Conservation (phyloP, 2,888 invertebrate species). For the Taphrorychus bicolor region DNA sequence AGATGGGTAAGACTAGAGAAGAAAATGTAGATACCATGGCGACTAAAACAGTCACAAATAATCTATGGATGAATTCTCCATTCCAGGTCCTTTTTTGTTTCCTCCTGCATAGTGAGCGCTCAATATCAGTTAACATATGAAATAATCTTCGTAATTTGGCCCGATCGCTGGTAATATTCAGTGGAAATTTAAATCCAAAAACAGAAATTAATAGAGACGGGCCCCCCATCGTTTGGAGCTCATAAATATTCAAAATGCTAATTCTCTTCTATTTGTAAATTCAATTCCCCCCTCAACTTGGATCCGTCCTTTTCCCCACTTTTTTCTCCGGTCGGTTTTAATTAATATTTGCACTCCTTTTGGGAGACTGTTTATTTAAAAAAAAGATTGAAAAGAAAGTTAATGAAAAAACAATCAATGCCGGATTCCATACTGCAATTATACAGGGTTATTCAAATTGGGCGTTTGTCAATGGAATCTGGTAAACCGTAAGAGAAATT, state of each 20-base stretch:
- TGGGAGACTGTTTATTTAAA: too few relatives aligned
- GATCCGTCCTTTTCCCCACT: constrained; percentile 9
- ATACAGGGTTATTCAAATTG: too few relatives aligned
- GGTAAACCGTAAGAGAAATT: too few relatives aligned
- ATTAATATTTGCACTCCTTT: constrained; percentile 26
- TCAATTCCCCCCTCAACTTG: constrained; percentile 33
- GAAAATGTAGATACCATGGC: too few relatives aligned
- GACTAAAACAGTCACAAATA: too few relatives aligned
- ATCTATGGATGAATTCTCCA: too few relatives aligned
- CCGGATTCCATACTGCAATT: too few relatives aligned
- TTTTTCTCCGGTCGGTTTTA: constrained; percentile 31
- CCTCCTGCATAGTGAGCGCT: not conserved
- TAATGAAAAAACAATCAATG: too few relatives aligned
- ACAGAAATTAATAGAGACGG: constrained; percentile 38
- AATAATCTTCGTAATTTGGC: constrained; percentile 10
- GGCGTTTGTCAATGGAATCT: too few relatives aligned
- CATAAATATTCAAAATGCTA: constrained; percentile 43
- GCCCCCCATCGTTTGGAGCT: constrained; percentile 13
- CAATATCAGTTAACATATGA: constrained; percentile 1
- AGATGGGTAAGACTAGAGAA: too few relatives aligned
- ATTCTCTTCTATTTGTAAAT: constrained; percentile 41
- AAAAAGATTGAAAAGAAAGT: too few relatives aligned
- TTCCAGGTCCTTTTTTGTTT: not conserved
- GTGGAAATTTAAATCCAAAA: constrained; percentile 37
- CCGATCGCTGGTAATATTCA: constrained; percentile 25